Evolutionary conservation across 2,797 vertebrate species (phyloP).

Genomic region (Amniataba percoides): DNA sequence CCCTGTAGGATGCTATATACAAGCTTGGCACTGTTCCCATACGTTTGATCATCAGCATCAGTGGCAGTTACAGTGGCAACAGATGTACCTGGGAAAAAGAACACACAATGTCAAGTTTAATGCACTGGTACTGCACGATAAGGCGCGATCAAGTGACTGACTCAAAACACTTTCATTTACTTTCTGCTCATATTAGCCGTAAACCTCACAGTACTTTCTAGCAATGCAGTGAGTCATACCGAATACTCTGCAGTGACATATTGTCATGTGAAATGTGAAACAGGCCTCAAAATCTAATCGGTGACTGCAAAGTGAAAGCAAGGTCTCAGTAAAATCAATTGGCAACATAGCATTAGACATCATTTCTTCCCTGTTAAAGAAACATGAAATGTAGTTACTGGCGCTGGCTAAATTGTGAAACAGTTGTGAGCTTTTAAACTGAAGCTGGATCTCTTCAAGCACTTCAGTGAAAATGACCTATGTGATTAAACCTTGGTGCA

Average conservation of each 20-base stretch:
- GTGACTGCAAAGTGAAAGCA: neutral
- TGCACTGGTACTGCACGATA: neutral
- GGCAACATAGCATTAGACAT: neutral
- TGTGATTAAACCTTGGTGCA: conserved; percentile 35
- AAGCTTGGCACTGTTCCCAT: conserved; percentile 96
- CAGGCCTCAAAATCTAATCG: conserved; percentile 14
- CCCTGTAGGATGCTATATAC: conserved; percentile 97
- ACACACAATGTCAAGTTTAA: conserved; percentile 30
- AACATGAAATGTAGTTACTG: neutral
- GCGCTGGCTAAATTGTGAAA: neutral
- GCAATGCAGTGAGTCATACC: neutral
- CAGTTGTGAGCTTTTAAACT: conserved; percentile 4
- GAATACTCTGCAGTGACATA: conserved; percentile 4
- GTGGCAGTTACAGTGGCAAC: conserved; percentile 93
- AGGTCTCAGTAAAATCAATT: conserved; percentile 9
- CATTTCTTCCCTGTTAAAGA: neutral
- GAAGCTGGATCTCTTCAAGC: neutral
- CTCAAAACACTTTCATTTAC: conserved; percentile 20
- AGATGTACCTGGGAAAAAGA: conserved; percentile 88
- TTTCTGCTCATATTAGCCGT: neutral
- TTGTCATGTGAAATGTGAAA: conserved; percentile 23
- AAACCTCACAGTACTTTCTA: conserved; percentile 11
- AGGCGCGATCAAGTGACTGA: neutral
- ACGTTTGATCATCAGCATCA: conserved; percentile 95
- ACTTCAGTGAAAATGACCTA: conserved; percentile 22